Evolutionary conservation across 2,888 invertebrate genomes (phyloP).

Genomic region (Pristionchus entomophagus): DNA sequence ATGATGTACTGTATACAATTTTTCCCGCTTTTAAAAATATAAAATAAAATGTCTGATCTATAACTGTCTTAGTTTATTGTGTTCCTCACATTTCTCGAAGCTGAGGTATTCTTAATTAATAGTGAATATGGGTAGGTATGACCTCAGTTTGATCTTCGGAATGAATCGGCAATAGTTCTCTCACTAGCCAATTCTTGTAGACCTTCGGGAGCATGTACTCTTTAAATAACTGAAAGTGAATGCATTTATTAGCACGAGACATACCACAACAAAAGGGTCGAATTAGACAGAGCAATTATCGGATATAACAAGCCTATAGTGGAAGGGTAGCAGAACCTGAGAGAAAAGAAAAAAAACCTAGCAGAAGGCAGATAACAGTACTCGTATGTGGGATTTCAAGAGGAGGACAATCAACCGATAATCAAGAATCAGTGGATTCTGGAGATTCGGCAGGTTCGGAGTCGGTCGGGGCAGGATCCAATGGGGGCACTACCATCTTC

Average conservation of each 20-base stretch:
- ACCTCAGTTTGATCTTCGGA: too few species aligned
- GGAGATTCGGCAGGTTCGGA: too few species aligned
- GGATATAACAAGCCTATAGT: neutral
- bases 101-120: too few species aligned
- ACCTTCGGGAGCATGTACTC: too few species aligned
- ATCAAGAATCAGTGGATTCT: neutral
- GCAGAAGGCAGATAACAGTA: conserved; percentile 12
- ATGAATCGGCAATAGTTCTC: too few species aligned
- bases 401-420: neutral
- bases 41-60: too few species aligned
- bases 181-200: too few species aligned
- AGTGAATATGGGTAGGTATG: too few species aligned
- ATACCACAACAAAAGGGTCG: neutral
- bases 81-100: too few species aligned
- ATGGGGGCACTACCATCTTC: neutral
- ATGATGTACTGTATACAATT: too few species aligned
- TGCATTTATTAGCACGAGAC: neutral
- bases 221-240: neutral
- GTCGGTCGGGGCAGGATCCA: neutral
- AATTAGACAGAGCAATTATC: neutral
- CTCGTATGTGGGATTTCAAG: neutral
- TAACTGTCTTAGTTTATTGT: too few species aligned
- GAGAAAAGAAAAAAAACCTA: neutral
- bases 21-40: too few species aligned
- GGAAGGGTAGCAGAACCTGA: neutral